Conservation (phyloP, 2,888 invertebrate genomes). For the Coecobrya sp. region DNA sequence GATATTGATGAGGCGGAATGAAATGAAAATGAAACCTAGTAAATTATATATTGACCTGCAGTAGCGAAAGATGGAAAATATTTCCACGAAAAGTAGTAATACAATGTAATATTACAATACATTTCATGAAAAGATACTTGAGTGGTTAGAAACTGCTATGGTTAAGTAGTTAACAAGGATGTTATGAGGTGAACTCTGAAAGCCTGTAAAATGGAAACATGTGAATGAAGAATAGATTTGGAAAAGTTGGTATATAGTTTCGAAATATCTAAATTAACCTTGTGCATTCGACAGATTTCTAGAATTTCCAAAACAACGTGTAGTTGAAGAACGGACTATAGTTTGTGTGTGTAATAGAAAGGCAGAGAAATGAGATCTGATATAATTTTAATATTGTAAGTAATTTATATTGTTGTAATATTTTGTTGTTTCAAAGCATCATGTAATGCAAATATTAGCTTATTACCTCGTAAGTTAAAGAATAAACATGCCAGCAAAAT, state of each 20-base stretch:
- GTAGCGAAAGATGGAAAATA: background rate
- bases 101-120: background rate
- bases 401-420: too few species aligned
- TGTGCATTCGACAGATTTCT: background rate
- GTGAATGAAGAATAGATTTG: too few species aligned
- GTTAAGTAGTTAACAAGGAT: background rate
- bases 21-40: slow-evolving; percentile 11
- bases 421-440: too few species aligned
- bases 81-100: background rate
- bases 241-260: background rate
- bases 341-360: too few species aligned
- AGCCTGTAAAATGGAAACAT: background rate
- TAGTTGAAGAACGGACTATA: too few species aligned
- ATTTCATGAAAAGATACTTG: background rate
- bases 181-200: background rate
- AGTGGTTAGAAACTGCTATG: too few species aligned
- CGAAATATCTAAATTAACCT: background rate
- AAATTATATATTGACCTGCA: background rate
- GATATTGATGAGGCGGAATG: slow-evolving; percentile 19
- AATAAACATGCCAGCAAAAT: too few species aligned
- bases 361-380: too few species aligned
- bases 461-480: too few species aligned
- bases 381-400: too few species aligned
- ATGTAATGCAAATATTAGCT: too few species aligned
- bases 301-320: background rate